Base-by-base conservation (phyloP, 2,888 invertebrate genomes). In the Zaprionus lineosus region DNA sequence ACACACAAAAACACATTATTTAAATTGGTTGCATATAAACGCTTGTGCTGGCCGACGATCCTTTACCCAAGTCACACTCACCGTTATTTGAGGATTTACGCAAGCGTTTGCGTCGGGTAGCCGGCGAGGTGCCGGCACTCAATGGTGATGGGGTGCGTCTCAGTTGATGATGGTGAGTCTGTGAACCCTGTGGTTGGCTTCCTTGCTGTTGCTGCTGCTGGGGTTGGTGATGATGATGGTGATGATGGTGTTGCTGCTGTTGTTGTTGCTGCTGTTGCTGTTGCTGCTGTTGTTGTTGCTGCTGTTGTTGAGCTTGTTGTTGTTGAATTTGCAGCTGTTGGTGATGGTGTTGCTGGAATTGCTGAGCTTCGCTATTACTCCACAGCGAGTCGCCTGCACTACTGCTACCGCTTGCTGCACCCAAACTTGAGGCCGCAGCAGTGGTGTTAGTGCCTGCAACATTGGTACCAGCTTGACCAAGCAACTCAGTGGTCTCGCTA, bases 71-170 rank as follows among this genome's bases (percentile, higher is more conserved):
- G 12, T 86, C 77, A 28, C 64, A 72, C 73, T 69, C 71, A 64
- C 93, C 93, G 51, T 93, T 90, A 73, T 89, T 93, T 5, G 94
- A 94, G 12, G 93, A 92, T 89, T 94, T 94, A 72, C 94, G 89
- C 84, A 94, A 89, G 60, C 94, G 86, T 91, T 89, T 63, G 91
- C 91, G 84, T 90, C 92, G 39, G 7, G 95, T 93, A 2, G 95
- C 93, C 11, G 93, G 93, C 16, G 93, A 93, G 16, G 93, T 90
- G n/a, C 93, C 93, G 90, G 92, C 66, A 91, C 90, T 85, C 89
- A 91, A 36, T 63, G 92, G 91, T 82, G 92, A 75, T 85, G 91
- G 90, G 40, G 90, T 88, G 47, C 89, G 90, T 88, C 91, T 87
- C 90, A 86, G 84, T 16, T 92, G 91, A 92, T 61, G 95, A 92